These are phyloP conservation scores for Ophonus ardosiacus DNA, from an alignment of 2,888 invertebrate species.

Conservation along the genomic window DNA sequence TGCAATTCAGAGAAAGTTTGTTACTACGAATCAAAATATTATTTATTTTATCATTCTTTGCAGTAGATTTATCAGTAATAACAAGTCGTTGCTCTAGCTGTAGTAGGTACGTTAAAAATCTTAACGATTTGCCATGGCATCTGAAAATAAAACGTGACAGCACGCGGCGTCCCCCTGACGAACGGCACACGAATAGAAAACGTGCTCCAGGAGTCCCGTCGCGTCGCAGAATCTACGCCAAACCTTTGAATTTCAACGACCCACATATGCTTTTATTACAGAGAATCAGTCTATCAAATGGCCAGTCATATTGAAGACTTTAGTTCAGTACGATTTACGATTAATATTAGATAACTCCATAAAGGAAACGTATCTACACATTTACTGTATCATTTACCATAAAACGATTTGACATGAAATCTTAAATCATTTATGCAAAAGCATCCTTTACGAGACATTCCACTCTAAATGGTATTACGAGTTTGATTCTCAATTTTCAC, in stretches of 20 bases:
- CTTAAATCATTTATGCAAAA: too few relatives aligned
- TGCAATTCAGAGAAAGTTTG: too few relatives aligned
- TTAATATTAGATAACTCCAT: not conserved
- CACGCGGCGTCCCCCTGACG: not conserved
- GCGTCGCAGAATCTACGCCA: not conserved
- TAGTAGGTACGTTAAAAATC: conserved; percentile 5
- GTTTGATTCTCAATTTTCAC: too few relatives aligned
- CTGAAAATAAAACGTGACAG: conserved; percentile 38
- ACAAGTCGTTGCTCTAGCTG: not conserved
- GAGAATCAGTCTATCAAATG: not conserved
- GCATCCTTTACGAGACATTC: too few relatives aligned
- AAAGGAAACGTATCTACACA: not conserved
- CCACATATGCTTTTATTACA: not conserved
- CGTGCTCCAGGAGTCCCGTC: not conserved
- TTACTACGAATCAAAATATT: not conserved
- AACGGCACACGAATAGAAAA: not conserved
- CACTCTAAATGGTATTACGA: too few relatives aligned
- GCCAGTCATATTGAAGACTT: not conserved
- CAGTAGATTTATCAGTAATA: not conserved
- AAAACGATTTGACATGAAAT: too few relatives aligned
- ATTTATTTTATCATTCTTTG: not conserved
- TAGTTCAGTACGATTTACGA: too few relatives aligned
- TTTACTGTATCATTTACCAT: too few relatives aligned
- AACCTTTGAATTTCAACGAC: not conserved
- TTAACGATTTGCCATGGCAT: conserved; percentile 20